phyloP scores from a whole-genome alignment of 2,797 vertebrate species.

The Oreortyx pictus region DNA sequence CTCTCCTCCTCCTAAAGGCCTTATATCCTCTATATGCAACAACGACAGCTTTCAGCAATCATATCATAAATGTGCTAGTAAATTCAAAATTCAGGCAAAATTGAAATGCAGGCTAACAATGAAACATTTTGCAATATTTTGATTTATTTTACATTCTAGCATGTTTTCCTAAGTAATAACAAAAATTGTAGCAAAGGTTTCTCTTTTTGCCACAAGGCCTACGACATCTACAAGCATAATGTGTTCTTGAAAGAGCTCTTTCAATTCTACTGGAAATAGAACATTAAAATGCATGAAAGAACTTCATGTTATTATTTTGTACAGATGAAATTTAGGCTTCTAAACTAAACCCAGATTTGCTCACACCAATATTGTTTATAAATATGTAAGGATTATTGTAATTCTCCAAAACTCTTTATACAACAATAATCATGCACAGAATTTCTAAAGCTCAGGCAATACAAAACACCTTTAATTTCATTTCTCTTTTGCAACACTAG shows the following conservation, averaged over 20 bases:
- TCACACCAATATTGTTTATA: neutral
- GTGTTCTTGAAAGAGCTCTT: neutral
- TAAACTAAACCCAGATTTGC: neutral
- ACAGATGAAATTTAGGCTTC: neutral
- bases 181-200: neutral
- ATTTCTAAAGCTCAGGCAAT: neutral
- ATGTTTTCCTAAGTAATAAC: neutral
- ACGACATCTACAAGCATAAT: neutral
- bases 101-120: neutral
- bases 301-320: neutral
- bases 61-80: neutral
- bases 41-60: neutral
- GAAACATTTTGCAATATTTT: neutral
- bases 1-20: neutral
- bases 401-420: neutral
- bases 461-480: neutral
- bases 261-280: neutral
- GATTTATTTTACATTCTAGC: neutral
- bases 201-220: neutral
- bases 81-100: neutral
- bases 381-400: neutral
- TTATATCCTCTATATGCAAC: neutral
- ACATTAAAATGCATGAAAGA: neutral
- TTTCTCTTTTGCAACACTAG: neutral
- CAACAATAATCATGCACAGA: neutral